These are phyloP conservation scores for Panonychus citri DNA, from an alignment of 1,140 invertebrate genomes.

Conservation along the genomic window DNA sequence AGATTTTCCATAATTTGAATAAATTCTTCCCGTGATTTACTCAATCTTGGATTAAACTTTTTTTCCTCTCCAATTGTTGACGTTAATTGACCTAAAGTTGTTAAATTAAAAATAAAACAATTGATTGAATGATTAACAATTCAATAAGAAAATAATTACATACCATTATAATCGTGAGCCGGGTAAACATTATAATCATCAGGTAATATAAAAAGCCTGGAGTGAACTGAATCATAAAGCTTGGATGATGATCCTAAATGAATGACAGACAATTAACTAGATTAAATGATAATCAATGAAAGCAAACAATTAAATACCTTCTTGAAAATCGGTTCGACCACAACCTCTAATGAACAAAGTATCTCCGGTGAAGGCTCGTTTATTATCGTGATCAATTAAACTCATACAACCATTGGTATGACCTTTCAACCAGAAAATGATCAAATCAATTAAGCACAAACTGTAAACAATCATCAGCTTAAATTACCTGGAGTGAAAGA, in stretches of 20 bases:
- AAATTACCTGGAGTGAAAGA: conserved; percentile 52
- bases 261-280: too few species aligned
- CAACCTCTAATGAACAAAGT: conserved; percentile 60
- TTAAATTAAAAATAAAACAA: too few species aligned
- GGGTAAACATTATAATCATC: conserved; percentile 63
- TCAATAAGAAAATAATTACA: too few species aligned
- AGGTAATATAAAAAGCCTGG: conserved; percentile 66
- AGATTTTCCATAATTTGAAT: conserved; percentile 77
- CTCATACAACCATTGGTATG: conserved; percentile 39
- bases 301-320: conserved; percentile 20
- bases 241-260: conserved; percentile 41
- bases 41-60: conserved; percentile 62
- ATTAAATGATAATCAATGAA: too few species aligned
- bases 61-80: conserved; percentile 83
- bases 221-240: conserved; percentile 72
- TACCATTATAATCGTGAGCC: conserved; percentile 75
- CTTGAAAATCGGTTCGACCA: conserved; percentile 38
- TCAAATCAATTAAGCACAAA: too few species aligned
- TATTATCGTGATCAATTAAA: conserved; percentile 40
- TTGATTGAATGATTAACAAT: too few species aligned
- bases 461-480: too few species aligned
- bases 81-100: conserved; percentile 25
- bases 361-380: conserved; percentile 83
- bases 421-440: too few species aligned
- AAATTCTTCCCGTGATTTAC: conserved; percentile 62